These are phyloP conservation scores for Drosophila niveifrons DNA, from an alignment of 2,888 invertebrate genomes.

Conservation along the genomic window DNA sequence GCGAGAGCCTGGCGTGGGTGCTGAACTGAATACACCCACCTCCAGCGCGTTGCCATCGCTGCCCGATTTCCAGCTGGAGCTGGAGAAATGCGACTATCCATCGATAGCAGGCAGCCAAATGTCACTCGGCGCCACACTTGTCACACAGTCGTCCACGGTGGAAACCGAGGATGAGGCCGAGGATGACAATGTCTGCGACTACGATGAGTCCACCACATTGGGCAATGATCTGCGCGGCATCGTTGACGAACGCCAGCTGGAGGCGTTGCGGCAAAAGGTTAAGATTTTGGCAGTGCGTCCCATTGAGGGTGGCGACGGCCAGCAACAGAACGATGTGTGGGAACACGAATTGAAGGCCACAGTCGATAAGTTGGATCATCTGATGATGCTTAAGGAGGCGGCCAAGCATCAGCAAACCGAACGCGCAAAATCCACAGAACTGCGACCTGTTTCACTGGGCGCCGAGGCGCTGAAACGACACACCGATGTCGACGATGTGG, in stretches of 20 bases:
- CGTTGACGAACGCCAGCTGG: conserved; percentile 87
- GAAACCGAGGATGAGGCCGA: conserved; percentile 67
- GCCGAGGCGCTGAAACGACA: conserved; percentile 76
- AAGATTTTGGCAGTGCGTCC: conserved; percentile 91
- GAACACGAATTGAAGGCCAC: conserved; percentile 91
- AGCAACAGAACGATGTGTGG: conserved; percentile 88
- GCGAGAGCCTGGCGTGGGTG: conserved; percentile 91
- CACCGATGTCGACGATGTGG: conserved; percentile 57
- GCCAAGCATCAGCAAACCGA: conserved; percentile 64
- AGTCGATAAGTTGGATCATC: conserved; percentile 91
- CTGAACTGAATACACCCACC: conserved; percentile 87
- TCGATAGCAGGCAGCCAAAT: conserved; percentile 86
- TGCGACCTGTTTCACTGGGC: conserved; percentile 80
- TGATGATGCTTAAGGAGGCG: conserved; percentile 87
- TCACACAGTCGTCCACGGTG: conserved; percentile 32
- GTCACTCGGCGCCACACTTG: conserved; percentile 83
- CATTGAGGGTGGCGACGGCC: conserved; percentile 90
- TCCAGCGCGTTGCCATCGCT: conserved; percentile 78
- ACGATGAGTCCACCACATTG: conserved; percentile 54
- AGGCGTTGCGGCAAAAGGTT: conserved; percentile 89
- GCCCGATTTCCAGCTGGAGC: conserved; percentile 87
- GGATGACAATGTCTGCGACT: conserved; percentile 67
- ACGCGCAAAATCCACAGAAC: conserved; percentile 52
- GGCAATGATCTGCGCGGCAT: conserved; percentile 62
- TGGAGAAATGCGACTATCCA: conserved; percentile 87